Percentiles rank a stretch among this genome's conserved stretches.
These are phyloP conservation scores for Leptothorax acervorum DNA, from an alignment of 2,888 invertebrate genomes.

Conservation along the genomic window DNA sequence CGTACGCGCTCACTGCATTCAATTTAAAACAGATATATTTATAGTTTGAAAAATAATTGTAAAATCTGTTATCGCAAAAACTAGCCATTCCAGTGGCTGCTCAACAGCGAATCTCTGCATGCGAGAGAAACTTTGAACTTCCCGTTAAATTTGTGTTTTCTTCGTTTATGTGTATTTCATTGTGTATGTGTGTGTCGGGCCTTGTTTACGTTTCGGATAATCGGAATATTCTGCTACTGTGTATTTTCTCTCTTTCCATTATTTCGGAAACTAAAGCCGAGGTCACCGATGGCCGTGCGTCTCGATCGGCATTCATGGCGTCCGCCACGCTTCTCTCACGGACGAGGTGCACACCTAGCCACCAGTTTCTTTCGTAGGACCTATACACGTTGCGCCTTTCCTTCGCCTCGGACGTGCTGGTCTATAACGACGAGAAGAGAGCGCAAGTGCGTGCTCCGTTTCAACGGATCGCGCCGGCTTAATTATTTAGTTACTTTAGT, in stretches of 20 bases:
- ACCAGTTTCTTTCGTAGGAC: neutral
- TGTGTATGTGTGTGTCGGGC: neutral
- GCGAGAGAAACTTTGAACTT: too few species aligned
- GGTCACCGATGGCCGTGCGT: neutral
- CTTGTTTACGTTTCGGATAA: neutral
- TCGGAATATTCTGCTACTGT: neutral
- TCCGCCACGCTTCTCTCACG: neutral
- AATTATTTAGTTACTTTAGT: neutral
- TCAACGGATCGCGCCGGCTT: neutral
- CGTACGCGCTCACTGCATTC: neutral
- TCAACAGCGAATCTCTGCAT: neutral
- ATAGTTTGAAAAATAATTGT: neutral
- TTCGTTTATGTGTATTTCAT: neutral
- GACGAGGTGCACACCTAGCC: neutral
- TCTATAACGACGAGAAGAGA: neutral
- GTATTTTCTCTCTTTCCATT: neutral
- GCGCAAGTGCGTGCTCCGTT: neutral
- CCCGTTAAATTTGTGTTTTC: neutral
- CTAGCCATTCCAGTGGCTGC: neutral
- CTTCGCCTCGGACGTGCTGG: neutral
- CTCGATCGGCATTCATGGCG: constrained; percentile 8
- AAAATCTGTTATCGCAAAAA: neutral
- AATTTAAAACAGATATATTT: neutral
- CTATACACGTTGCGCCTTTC: neutral
- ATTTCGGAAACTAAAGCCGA: constrained; percentile 2